These are phyloP conservation scores for Andrena marginata DNA, from an alignment of 2,888 invertebrate genomes.

Conservation along the genomic window DNA sequence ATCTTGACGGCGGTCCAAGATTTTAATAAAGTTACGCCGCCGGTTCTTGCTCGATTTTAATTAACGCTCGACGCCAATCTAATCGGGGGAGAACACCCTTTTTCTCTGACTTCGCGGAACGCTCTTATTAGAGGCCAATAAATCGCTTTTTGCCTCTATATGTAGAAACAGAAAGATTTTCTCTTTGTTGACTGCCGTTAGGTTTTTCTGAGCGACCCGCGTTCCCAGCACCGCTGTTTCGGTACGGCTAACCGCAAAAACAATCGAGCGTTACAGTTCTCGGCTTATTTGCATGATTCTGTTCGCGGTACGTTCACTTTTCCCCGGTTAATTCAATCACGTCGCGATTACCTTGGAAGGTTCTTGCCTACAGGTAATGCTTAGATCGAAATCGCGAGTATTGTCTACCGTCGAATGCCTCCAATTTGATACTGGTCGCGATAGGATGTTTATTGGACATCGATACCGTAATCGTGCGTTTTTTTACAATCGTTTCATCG, in stretches of 20 bases:
- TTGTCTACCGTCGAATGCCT: slow-evolving; percentile 31
- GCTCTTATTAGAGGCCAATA: slow-evolving; percentile 9
- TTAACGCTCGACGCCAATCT: slow-evolving; percentile 14
- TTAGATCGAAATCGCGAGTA: slow-evolving; percentile 26
- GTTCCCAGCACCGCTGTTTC: neutral
- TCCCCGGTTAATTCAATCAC: slow-evolving; percentile 43
- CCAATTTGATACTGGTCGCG: neutral
- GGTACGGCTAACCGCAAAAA: slow-evolving; percentile 35
- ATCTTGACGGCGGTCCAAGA: slow-evolving; percentile 1
- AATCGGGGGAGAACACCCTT: slow-evolving; percentile 16
- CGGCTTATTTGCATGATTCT: slow-evolving; percentile 59
- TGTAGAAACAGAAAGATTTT: slow-evolving; percentile 36
- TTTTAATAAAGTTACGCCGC: slow-evolving; percentile 1
- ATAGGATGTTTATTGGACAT: neutral
- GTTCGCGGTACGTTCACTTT: slow-evolving; percentile 55
- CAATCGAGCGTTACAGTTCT: slow-evolving; percentile 38
- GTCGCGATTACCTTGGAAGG: slow-evolving; percentile 53
- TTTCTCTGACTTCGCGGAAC: slow-evolving; percentile 16
- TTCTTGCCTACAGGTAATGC: slow-evolving; percentile 42
- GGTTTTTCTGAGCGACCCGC: slow-evolving; percentile 1
- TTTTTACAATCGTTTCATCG: neutral
- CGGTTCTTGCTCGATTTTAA: slow-evolving; percentile 30
- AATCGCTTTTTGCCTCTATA: slow-evolving; percentile 4
- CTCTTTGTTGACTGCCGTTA: slow-evolving; percentile 22
- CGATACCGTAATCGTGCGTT: neutral